Evolutionary conservation across 2,888 invertebrate species (phyloP), one percentile per base, ranked within the genome.

Genomic region (Euproctis similis): DNA sequence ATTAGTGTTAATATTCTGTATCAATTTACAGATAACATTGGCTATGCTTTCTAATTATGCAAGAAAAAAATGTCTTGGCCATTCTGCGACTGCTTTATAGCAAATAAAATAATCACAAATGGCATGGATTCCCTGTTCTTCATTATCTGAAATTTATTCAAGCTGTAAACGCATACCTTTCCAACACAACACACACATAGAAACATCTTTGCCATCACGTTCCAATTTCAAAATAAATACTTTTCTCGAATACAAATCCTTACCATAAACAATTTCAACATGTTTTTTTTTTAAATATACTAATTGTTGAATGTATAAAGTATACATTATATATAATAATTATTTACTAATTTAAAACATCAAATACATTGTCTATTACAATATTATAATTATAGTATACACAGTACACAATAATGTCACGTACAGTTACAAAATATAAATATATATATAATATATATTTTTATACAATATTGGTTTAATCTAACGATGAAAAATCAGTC

Each of bases 401-500:
- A 56, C 45, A 49, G 46, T 50, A 51, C 39, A 43, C 43, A 50
- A 38, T 20, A 20, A 20, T 25, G 59, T 57, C 62, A 68, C 60
- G 53, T 67, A 67, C 53, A 65, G 47, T 67, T 69, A 68, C 59
- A 72, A 74, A 68, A 69, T 64, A 62, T 69, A 57, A 52, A 39
- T 25, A 51, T 50, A 50, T 60, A 61, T n/a, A 68, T 59, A 72
- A 74, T 68, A 69, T 64, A 62, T 69, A 57, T 53, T 40, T 25
- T 52, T 50, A 50, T 60, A 61, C 57, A 58, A 52, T 55, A 48
- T n/a, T n/a, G n/a, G 49, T 43, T 42, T 46, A 63, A 63, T 60
- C 69, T 78, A 71, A 65, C 59, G 51, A 71, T 71, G 70, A 81
- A 80, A 50, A 78, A 78, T 82, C 81, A 81, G 81, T 82, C 80